Percentiles rank a stretch among this genome's conserved stretches.
Conservation (phyloP, 2,888 invertebrate genomes). For the Belgica antarctica region DNA sequence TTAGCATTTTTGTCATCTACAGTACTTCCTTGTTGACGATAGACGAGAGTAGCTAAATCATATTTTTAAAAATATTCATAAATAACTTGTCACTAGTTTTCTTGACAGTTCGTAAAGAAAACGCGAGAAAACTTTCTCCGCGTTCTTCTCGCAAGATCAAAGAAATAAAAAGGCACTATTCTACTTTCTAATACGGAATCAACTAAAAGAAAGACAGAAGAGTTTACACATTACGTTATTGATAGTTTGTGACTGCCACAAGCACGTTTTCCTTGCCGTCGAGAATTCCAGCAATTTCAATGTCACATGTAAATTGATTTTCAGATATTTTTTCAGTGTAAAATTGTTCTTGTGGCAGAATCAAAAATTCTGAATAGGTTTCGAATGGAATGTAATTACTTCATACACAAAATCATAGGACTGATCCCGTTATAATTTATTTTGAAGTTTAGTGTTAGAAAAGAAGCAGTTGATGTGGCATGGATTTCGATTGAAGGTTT, state of each 20-base stretch:
- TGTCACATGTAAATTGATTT: conserved; percentile 2
- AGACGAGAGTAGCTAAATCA: conserved; percentile 18
- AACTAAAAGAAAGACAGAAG: conserved; percentile 11
- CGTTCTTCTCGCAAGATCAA: background rate
- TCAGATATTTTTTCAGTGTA: background rate
- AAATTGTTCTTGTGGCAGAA: conserved; percentile 15
- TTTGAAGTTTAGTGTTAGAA: no score
- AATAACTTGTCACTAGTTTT: conserved; percentile 12
- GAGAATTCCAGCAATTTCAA: background rate
- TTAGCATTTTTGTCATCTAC: conserved; percentile 23
- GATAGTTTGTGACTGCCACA: background rate
- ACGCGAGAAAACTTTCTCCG: background rate
- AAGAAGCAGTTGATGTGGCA: no score
- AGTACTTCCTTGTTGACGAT: background rate
- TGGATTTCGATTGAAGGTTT: no score
- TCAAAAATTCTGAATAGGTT: background rate
- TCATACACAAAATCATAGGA: background rate
- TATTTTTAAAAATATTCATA: conserved; percentile 26
- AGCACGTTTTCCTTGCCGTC: background rate
- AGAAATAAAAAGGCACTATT: conserved; percentile 40
- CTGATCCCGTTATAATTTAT: background rate
- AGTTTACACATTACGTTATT: no score
- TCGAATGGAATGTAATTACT: conserved; percentile 15
- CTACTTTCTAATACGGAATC: conserved; percentile 28
- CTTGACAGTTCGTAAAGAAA: no score